Evolutionary conservation across 2,113 vertebrate species (phyloP), one percentile per base, ranked within the genome.

Genomic region (Triplophysa rosa): DNA sequence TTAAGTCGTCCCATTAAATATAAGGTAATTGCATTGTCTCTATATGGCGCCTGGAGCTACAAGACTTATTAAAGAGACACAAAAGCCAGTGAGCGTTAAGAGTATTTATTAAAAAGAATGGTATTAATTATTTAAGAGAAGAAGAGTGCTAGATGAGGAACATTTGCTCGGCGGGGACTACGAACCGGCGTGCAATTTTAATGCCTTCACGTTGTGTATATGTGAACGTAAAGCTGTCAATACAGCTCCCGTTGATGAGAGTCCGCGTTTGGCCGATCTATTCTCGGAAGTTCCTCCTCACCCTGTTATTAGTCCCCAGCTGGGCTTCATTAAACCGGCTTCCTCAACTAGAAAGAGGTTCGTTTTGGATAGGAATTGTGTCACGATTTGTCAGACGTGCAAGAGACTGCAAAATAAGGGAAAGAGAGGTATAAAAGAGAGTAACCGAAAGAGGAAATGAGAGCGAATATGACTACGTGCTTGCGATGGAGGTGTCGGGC

Each of bases 21-120:
- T 81, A 89, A 91, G 90, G 90, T 93, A 93, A 94, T 95, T 93
- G 91, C 91, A 89, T 92, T 92, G 92, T 92, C 91, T 91, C 91
- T 92, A 91, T 91, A 88, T 85, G 86, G 87, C 2, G 90, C 92
- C 91, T 91, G 89, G 90, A 93, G 92, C 92, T 91, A 93, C 73
- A 90, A 89, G 90, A 87, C 86, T 91, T 92, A 93, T 95, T 94
- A 95, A 91, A 89, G 68, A 80, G 82, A 84, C 84, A 89, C 83
- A 88, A 56, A 88, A 91, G 84, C 83, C 88, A 88, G 85, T 84
- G 87, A 83, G 85, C 88, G 91, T 86, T 82, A 65, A 84, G 87
- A 89, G 84, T 90, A 91, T 92, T 91, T 93, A 92, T 90, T 91
- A 93, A 91, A 84, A 88, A 90, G 87, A 89, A 78, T 83, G 80